Percentiles rank a stretch among this genome's conserved stretches.
Conservation (phyloP, 2,888 invertebrate species). For the Coremacera marginata region DNA sequence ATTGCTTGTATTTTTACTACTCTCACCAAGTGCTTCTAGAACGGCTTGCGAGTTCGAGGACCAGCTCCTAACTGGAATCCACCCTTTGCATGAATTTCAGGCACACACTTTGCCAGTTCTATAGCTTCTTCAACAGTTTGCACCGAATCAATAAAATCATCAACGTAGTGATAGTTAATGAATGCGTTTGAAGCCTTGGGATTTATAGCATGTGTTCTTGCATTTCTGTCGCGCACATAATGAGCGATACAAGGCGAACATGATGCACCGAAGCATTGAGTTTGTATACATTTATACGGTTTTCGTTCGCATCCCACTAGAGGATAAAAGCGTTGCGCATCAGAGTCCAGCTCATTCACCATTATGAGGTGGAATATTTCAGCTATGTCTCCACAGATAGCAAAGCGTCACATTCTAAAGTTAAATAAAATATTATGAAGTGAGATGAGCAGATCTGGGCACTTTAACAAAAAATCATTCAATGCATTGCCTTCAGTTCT, state of each 20-base stretch:
- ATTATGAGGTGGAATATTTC: conserved; percentile 43
- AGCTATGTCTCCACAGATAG: conserved; percentile 35
- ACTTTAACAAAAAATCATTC: conserved; percentile 38
- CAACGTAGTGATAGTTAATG: too few relatives aligned
- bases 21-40: not conserved
- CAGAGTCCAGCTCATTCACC: conserved; percentile 28
- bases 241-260: too few relatives aligned
- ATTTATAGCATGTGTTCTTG: too few relatives aligned
- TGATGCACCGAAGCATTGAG: not conserved
- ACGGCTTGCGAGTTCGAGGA: too few relatives aligned
- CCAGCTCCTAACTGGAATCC: too few relatives aligned
- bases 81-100: too few relatives aligned
- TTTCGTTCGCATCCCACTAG: conserved; percentile 30
- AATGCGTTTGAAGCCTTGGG: too few relatives aligned
- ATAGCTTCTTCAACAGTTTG: too few relatives aligned
- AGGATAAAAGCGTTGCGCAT: conserved; percentile 40
- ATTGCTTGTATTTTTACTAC: not conserved
- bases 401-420: conserved; percentile 33
- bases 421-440: conserved; percentile 33
- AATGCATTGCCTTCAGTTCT: conserved; percentile 3
- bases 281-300: not conserved
- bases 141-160: too few relatives aligned
- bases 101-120: too few relatives aligned
- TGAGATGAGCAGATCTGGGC: conserved; percentile 35
- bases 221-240: too few relatives aligned